These are phyloP conservation scores for Triops longicaudatus DNA, from an alignment of 1,140 invertebrate genomes.

Conservation along the genomic window DNA sequence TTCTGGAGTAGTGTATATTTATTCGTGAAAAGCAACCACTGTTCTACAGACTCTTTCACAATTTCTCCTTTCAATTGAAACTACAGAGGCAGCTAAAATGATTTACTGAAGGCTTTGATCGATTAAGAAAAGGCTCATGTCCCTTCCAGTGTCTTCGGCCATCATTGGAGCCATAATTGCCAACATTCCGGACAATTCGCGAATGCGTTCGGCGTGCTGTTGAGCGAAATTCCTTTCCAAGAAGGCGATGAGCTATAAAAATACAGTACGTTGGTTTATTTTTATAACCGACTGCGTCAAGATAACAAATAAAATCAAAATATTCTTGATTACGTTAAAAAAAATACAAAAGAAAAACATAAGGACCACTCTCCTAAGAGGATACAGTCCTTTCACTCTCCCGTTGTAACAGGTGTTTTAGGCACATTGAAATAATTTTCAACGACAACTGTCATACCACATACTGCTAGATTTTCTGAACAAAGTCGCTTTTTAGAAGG, in stretches of 20 bases:
- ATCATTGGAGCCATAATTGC: constrained; percentile 25
- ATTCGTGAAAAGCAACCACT: background rate
- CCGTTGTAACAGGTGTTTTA: too few relatives aligned
- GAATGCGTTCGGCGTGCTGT: constrained; percentile 18
- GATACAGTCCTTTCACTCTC: too few relatives aligned
- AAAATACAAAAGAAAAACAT: too few relatives aligned
- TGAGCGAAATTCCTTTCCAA: constrained; percentile 18
- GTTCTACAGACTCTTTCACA: background rate
- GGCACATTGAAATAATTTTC: too few relatives aligned
- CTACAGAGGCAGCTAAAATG: background rate
- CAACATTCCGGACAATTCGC: constrained; percentile 19
- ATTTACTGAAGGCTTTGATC: constrained; percentile 18
- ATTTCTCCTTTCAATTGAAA: background rate
- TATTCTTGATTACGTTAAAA: too few relatives aligned
- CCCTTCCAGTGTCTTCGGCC: constrained; percentile 22
- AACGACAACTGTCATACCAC: too few relatives aligned
- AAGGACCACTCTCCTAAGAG: too few relatives aligned
- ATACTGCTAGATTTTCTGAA: too few relatives aligned
- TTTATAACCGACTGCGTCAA: too few relatives aligned
- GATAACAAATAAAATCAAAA: too few relatives aligned
- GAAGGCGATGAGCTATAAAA: constrained; percentile 21
- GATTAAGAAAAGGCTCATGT: constrained; percentile 25
- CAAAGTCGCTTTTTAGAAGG: too few relatives aligned
- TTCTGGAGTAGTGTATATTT: background rate
- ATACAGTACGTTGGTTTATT: too few relatives aligned